Evolutionary conservation across 2,888 invertebrate species (phyloP), one percentile per base, ranked within the genome.

Genomic region (Chironomus riparius): DNA sequence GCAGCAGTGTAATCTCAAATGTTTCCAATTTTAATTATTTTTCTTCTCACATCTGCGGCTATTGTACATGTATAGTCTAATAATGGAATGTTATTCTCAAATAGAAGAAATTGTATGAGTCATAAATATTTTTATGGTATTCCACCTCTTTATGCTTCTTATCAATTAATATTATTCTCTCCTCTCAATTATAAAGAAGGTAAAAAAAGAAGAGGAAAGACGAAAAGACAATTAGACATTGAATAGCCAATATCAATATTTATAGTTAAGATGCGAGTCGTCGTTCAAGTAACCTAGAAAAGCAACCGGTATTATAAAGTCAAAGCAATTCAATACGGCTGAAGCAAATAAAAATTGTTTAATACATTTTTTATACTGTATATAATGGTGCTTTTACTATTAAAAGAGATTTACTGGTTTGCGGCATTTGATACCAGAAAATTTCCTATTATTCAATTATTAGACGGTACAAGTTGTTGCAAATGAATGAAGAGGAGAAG

Each of bases 371-470:
- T 65, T 65, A 65, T 65, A 24, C 24, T 65, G 65, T 65, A 65
- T 65, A 65, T 56, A 56, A 65, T 21, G 13, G 24, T 13, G 65
- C 65, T 65, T 15, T 56, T 22, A 18, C 56, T 24, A 65, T 24
- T 65, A 65, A 65, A 65, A 65, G 65, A 65, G 68, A 68, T 68
- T 68, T 68, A 68, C 68, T 68, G 38, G 68, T 68, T 68, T 68
- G 68, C 68, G 68, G 68, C 68, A 47, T 68, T 68, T 47, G 68
- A 68, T 68, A 47, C 18, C 68, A 38, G 68, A 38, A 68, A 68
- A 68, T 38, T 68, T 68, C 47, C 68, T 68, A 68, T 68, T 68
- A 68, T 68, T 68, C 68, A 68, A 68, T 68, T 68, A 56, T 56
- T 56, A 56, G 56, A 56, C 18, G 56, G 38, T 38, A 38, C 38